Base-by-base conservation (phyloP, 2,113 vertebrate genomes). In the Motacilla alba region DNA sequence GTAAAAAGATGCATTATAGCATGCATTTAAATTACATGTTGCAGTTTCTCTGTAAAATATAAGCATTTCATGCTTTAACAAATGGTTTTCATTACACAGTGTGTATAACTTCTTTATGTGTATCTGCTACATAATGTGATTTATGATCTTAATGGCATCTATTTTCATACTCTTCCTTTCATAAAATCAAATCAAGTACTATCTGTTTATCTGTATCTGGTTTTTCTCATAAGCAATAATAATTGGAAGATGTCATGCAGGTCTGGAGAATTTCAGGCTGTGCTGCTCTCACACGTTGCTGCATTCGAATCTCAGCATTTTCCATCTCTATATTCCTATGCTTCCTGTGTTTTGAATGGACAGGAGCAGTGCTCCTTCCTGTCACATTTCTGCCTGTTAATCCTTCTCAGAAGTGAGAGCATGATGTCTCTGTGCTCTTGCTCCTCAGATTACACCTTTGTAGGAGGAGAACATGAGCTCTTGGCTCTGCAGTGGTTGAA, bases 91-190 rank as follows among this genome's bases (percentile, higher is more conserved):
- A 94, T 94, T 93, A 93, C 37, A 89, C 28, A 39, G 27, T 41
- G 56, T 63, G 31, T 67, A 56, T 91, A 92, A 95, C 74, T 90
- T 89, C 83, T 86, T 88, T 90, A 83, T 80, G 55, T 73, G 59
- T 87, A 92, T 89, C 91, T 95, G 68, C 33, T 89, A 83, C 53
- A 62, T 77, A 94, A 91, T 68, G 41, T 88, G 75, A 96, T 95
- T 96, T 95, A 89, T 91, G 74, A 50, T 50, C 66, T 73, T 95
- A 97, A 94, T 96, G 74, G 52, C 67, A 94, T 78, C 91, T 91
- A 79, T 93, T 96, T 91, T 94, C 91, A 94, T 94, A 93, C 67
- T 88, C 83, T 91, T 96, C 75, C 90, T 95, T 95, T 94, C 87
- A 93, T 83, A 85, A 93, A 95, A 96, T 96, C 87, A 91, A 93